Percentiles rank a stretch among this genome's conserved stretches.
phyloP scores from a whole-genome alignment of 2,113 vertebrate genomes.

The Caracal caracal region DNA sequence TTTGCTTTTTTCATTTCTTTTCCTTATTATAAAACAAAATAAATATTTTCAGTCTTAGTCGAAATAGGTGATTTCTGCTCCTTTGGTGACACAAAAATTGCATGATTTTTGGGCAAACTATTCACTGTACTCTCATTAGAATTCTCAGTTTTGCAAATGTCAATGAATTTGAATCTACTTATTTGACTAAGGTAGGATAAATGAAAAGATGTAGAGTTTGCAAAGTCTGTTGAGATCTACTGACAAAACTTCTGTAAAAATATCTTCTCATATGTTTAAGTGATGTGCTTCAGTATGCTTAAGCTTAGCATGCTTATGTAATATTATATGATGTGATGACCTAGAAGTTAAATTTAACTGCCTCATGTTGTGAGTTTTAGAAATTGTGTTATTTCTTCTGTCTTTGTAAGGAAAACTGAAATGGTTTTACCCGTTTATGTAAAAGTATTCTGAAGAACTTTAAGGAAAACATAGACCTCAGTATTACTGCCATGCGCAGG shows the following conservation, averaged over 20 bases:
- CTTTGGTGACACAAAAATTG: slow-evolving; percentile 2
- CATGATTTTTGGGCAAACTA: neutral
- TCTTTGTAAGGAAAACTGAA: slow-evolving; percentile 22
- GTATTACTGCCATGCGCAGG: neutral
- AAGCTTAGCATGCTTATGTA: neutral
- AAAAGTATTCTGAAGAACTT: neutral
- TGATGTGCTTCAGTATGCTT: neutral
- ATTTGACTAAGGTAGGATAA: slow-evolving; percentile 22
- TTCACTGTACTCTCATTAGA: neutral
- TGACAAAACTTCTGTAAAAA: slow-evolving; percentile 34
- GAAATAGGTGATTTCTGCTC: neutral
- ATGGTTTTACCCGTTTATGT: neutral
- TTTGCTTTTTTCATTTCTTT: neutral
- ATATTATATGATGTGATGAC: neutral
- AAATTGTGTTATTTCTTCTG: neutral
- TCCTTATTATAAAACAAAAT: slow-evolving; percentile 49
- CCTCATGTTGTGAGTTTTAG: slow-evolving; percentile 18
- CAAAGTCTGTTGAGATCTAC: slow-evolving; percentile 1
- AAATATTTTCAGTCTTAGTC: neutral
- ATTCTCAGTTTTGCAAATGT: slow-evolving; percentile 32
- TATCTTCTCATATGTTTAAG: neutral
- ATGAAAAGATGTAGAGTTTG: slow-evolving; percentile 16
- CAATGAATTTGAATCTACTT: slow-evolving; percentile 19
- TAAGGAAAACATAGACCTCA: slow-evolving; percentile 12
- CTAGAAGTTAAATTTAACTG: slow-evolving; percentile 31